Evolutionary conservation across 2,888 invertebrate species (phyloP).

Genomic region (Acrobeloides nanus): DNA sequence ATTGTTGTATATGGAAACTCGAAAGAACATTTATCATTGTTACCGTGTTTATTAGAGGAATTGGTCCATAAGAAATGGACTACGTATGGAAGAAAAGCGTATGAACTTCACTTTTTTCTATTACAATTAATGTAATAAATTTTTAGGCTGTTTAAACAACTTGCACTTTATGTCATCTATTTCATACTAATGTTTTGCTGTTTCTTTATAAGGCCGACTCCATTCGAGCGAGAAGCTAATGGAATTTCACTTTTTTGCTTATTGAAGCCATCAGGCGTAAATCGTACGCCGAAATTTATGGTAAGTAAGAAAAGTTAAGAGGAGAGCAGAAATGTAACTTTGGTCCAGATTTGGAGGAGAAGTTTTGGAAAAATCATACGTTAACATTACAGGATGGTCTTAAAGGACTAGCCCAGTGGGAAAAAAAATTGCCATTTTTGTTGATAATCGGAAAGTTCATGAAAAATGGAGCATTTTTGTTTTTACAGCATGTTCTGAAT

Average conservation of each 20-base stretch:
- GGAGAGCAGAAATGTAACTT: too few species aligned
- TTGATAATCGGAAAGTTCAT: too few species aligned
- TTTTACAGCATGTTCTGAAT: too few species aligned
- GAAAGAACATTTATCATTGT: slow-evolving; percentile 32
- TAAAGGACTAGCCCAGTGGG: too few species aligned
- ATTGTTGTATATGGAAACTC: slow-evolving; percentile 68
- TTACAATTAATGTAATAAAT: slow-evolving; percentile 5
- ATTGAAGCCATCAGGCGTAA: too few species aligned
- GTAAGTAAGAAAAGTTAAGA: too few species aligned
- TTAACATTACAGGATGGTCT: too few species aligned
- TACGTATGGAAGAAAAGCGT: slow-evolving; percentile 63
- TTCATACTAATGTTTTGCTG: slow-evolving; percentile 79
- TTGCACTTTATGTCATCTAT: slow-evolving; percentile 80
- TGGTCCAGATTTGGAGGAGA: too few species aligned
- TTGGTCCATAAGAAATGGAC: slow-evolving; percentile 81
- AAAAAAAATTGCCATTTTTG: too few species aligned
- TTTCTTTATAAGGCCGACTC: slow-evolving; percentile 75
- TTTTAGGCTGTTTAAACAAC: slow-evolving; percentile 59
- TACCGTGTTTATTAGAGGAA: slow-evolving; percentile 40
- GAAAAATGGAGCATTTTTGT: too few species aligned
- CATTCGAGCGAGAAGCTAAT: slow-evolving; percentile 35
- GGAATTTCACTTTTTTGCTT: slow-evolving; percentile 19
- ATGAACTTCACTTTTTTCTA: not conserved
- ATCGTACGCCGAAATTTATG: too few species aligned
- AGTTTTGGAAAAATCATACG: too few species aligned